phyloP scores from a whole-genome alignment of 92 coral and sea anemone genomes.

The Desmophyllum pertusum region DNA sequence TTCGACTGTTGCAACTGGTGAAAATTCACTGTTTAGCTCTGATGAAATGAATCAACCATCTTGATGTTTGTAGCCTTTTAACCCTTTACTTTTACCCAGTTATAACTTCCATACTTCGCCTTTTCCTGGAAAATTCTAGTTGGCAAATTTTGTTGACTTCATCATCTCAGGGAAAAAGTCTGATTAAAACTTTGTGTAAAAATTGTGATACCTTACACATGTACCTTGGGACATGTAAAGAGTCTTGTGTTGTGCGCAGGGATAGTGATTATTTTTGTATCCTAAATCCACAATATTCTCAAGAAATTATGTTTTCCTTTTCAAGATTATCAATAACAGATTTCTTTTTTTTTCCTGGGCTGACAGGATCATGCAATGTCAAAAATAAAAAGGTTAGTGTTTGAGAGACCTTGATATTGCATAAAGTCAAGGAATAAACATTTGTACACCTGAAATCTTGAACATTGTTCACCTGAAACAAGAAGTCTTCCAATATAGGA shows the following conservation, averaged over 20 bases:
- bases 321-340: neutral
- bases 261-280: neutral
- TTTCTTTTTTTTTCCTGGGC: neutral
- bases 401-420: neutral
- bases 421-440: neutral
- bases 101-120: neutral
- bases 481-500: neutral
- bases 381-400: conserved; percentile 18
- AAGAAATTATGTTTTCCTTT: neutral
- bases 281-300: neutral
- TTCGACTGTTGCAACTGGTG: neutral
- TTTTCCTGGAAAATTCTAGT: too few relatives aligned
- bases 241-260: too few relatives aligned
- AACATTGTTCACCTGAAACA: neutral
- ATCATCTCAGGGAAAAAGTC: too few relatives aligned
- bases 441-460: neutral
- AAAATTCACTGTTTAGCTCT: neutral
- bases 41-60: neutral
- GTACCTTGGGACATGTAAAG: too few relatives aligned
- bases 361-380: conserved; percentile 1
- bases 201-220: too few relatives aligned
- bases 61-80: too few relatives aligned
- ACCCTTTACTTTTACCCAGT: neutral
- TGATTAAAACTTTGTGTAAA: too few relatives aligned
- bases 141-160: neutral